phyloP scores from a whole-genome alignment of 2,888 invertebrate genomes.

The Oscheius myriophilus region DNA sequence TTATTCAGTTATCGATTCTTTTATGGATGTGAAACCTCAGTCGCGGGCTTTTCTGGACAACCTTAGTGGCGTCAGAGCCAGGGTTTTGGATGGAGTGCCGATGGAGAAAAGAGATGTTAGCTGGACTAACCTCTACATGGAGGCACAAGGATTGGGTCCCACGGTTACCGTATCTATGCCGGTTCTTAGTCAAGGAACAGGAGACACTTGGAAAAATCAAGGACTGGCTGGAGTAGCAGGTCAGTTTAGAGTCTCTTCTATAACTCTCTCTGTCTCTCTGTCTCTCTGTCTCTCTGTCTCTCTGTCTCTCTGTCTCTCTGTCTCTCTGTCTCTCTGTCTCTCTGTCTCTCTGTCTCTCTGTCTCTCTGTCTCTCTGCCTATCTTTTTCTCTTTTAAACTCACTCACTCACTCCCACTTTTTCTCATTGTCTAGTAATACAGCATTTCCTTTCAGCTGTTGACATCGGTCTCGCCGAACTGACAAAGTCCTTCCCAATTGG shows the following conservation, averaged over 20 bases:
- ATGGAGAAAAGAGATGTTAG: constrained; percentile 52
- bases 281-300: too few species aligned
- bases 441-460: constrained; percentile 36
- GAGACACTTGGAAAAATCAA: constrained; percentile 41
- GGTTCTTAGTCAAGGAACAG: constrained; percentile 36
- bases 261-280: too few species aligned
- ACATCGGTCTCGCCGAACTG: constrained; percentile 46
- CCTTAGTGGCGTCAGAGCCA: constrained; percentile 44
- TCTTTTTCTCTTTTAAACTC: too few species aligned
- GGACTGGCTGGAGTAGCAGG: constrained; percentile 58
- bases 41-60: constrained; percentile 59
- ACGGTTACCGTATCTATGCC: constrained; percentile 63
- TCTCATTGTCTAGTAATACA: not conserved
- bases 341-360: too few species aligned
- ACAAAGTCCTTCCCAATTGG: constrained; percentile 42
- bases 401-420: too few species aligned
- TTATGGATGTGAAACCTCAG: constrained; percentile 65
- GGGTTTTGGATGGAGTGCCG: constrained; percentile 33
- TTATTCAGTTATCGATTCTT: constrained; percentile 57
- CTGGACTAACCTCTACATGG: constrained; percentile 66
- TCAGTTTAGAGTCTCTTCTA: too few species aligned
- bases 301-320: too few species aligned
- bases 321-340: too few species aligned
- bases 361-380: too few species aligned
- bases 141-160: constrained; percentile 63